Evolutionary conservation across 2,113 vertebrate species (phyloP), one percentile per base, ranked within the genome.

Genomic region (Oncorhynchus keta): DNA sequence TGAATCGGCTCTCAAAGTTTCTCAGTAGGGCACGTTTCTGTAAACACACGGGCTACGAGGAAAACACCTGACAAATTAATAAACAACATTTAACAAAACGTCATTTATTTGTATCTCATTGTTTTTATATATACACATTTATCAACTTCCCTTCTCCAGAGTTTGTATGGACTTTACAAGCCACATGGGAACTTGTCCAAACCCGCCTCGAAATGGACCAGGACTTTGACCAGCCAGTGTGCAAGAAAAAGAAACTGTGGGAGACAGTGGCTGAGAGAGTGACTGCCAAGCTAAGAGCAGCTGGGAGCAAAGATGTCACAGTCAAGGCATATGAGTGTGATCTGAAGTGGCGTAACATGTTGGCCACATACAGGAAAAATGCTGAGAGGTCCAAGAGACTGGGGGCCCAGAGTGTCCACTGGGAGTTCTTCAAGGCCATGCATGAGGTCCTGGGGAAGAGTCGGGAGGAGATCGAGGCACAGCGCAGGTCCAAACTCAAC

Each of bases 201-300:
- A 89, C 85, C 14, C 88, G 93, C 0, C 84, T 94, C 7, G 92
- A 93, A 26, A 93, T 94, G 93, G 93, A 94, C 35, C 81, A 77
- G 24, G 90, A 89, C 2, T 94, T 94, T 35, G 91, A 92, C 73
- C 93, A 93, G 85, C 91, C 93, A 0, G 91, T 94, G 0, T 94
- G 93, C 81, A 94, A 93, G 81, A 94, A 94, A 72, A 94, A 93
- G 90, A 88, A 92, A 79, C 92, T 94, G 0, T 94, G 93, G 93
- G 93, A 94, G 78, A 82, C 81, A 22, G 92, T 92, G 77, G 89
- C 92, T 0, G 92, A 93, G 84, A 91, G 84, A 51, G 89, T 93
- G 24, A 93, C 89, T 0, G 76, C 67, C 57, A 86, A 87, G 32
- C 85, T 94, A 16, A 85, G 80, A 68, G 88, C 86, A 20, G 88